Conservation (phyloP, 2,888 invertebrate species). For the Dicyrtoma fusca region DNA sequence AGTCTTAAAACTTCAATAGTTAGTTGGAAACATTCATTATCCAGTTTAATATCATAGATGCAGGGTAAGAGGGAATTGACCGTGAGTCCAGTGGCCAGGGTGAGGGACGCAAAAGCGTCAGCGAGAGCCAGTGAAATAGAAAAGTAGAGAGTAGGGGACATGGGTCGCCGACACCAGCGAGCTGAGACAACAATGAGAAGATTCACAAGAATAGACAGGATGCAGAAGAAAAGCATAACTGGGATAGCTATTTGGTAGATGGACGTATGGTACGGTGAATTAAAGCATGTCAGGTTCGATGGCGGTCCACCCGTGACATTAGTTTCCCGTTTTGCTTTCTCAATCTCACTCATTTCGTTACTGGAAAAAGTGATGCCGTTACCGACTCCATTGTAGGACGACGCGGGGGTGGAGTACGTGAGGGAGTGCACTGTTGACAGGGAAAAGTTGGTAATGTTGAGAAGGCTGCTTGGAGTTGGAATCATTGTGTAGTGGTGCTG, state of each 20-base stretch:
- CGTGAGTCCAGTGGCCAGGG: conserved; percentile 64
- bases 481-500: conserved; percentile 15
- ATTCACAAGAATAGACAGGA: conserved; percentile 64
- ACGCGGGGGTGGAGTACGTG: background rate
- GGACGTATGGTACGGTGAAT: background rate
- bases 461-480: background rate
- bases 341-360: background rate
- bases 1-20: conserved; percentile 61
- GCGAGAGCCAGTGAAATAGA: conserved; percentile 67
- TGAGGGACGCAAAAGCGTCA: conserved; percentile 64
- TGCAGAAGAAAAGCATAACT: conserved; percentile 62
- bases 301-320: background rate
- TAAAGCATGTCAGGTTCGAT: conserved; percentile 5
- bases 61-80: conserved; percentile 64
- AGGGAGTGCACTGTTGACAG: background rate
- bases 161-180: conserved; percentile 65
- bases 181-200: conserved; percentile 64
- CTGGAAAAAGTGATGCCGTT: background rate
- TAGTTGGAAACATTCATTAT: conserved; percentile 57
- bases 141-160: conserved; percentile 66
- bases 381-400: background rate
- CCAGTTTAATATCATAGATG: conserved; percentile 56
- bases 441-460: conserved; percentile 7
- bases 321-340: no score
- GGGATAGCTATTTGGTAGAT: conserved; percentile 50